A percentile compares a stretch with the other conserved stretches of the same genome.
phyloP scores from a whole-genome alignment of 2,113 vertebrate species.

The Lamprotornis superbus region DNA sequence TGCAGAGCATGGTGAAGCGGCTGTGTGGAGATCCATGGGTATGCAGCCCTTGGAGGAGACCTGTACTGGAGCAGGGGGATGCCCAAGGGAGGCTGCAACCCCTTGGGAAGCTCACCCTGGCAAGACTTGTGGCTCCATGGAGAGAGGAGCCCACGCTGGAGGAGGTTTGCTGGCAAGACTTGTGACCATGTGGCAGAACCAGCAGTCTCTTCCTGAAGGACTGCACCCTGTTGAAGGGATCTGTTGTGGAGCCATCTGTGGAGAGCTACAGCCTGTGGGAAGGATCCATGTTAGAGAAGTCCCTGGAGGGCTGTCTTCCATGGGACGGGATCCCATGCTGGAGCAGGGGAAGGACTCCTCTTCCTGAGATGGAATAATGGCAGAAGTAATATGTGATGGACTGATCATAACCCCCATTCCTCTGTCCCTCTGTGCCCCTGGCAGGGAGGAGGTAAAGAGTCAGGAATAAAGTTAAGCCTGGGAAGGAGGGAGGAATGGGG shows the following conservation, averaged over 20 bases:
- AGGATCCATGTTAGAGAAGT: not conserved
- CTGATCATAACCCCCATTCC: not conserved
- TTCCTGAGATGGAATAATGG: not conserved
- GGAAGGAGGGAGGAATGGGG: not conserved
- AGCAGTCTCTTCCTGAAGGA: not conserved
- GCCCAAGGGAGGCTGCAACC: not conserved
- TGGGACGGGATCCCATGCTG: not conserved
- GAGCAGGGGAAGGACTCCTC: not conserved
- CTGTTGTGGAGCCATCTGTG: accelerated
- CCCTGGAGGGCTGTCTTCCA: not conserved
- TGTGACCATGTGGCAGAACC: not conserved
- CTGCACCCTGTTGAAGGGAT: not conserved
- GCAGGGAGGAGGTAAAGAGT: not conserved
- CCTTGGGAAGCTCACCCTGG: not conserved
- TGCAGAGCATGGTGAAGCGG: not conserved
- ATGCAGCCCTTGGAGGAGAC: not conserved
- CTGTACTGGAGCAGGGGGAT: not conserved
- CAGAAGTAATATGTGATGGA: not conserved
- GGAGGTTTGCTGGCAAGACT: not conserved
- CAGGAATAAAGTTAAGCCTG: not conserved
- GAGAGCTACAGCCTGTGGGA: not conserved
- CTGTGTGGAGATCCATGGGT: not conserved
- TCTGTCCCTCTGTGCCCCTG: not conserved
- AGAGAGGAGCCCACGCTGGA: not conserved
- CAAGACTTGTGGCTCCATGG: not conserved